Evolutionary conservation across 2,797 vertebrate genomes (phyloP), one percentile per base, ranked within the genome.

Genomic region (Hypotaenidia okinawae): DNA sequence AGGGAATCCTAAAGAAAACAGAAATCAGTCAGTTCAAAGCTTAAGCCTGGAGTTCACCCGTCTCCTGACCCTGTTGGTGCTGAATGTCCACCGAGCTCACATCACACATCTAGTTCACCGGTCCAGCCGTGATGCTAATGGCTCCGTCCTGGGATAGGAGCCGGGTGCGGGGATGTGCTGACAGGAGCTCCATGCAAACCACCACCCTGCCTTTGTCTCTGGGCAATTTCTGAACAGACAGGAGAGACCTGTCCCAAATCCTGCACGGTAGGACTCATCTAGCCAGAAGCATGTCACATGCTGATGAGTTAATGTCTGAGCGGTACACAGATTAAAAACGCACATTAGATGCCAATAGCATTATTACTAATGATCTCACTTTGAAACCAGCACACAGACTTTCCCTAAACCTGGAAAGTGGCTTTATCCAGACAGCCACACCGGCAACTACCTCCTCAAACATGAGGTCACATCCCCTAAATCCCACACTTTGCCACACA

Each of bases 241-340:
- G 94, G 93, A 89, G 90, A 84, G 83, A 94, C 94, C 90, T 80
- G 95, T 91, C 94, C 93, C 85, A 64, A 39, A 88, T 4, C 74
- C 93, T 76, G 77, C 4, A 83, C 5, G 78, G 55, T 13, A 77
- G 93, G 67, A 78, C 32, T 21, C 32, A 84, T 15, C 74, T 19
- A 10, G 8, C 84, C 89, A 90, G 87, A 28, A 79, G 85, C 81
- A 69, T 11, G 74, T 79, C 95, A 92, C 80, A 51, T 13, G 85
- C 86, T 74, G 87, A 25, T 27, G 67, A 89, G 61, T 62, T 74
- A 30, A 32, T 4, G 41, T 57, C 93, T 96, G 76, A 91, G 84
- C 66, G 78, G 84, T 16, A 47, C 82, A 4, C 2, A 89, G 89
- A 95, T 58, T 32, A 93, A 84, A 95, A 92, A 62, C 41, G 32